Percentiles rank a stretch among this genome's conserved stretches.
Conservation (phyloP, 1,140 invertebrate species). For the Paraescarpia echinospica region DNA sequence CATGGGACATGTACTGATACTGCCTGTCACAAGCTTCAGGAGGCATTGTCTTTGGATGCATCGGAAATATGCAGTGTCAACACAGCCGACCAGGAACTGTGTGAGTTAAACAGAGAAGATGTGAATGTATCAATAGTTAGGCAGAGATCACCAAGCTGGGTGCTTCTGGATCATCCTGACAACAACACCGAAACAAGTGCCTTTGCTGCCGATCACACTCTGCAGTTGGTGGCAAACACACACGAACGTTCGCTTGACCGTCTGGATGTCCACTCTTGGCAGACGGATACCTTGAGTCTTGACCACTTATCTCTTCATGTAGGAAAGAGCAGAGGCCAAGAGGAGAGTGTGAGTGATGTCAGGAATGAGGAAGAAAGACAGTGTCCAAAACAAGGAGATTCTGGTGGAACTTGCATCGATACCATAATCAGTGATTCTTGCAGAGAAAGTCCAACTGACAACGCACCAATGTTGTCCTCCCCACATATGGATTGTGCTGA, state of each 20-base stretch:
- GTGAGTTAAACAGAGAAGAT: background rate
- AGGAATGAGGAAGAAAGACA: background rate
- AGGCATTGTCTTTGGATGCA: background rate
- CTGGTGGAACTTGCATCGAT: background rate
- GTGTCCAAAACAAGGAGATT: background rate
- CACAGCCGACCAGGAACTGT: background rate
- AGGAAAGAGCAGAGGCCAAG: background rate
- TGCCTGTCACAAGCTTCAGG: background rate
- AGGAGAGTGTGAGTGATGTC: background rate
- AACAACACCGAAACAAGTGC: background rate
- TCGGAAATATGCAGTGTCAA: background rate
- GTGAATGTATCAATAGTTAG: background rate
- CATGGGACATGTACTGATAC: background rate
- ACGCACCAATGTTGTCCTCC: background rate
- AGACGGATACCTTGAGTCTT: background rate
- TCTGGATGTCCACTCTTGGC: background rate
- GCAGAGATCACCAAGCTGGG: background rate
- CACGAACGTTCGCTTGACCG: background rate
- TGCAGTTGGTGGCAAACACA: background rate
- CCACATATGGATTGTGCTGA: background rate
- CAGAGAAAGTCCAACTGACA: background rate
- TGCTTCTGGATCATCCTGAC: background rate
- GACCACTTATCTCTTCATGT: background rate
- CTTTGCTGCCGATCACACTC: background rate
- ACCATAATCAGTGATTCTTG: background rate